Evolutionary conservation across 2,113 vertebrate species (phyloP).

Genomic region (Chloroceryle aenea): DNA sequence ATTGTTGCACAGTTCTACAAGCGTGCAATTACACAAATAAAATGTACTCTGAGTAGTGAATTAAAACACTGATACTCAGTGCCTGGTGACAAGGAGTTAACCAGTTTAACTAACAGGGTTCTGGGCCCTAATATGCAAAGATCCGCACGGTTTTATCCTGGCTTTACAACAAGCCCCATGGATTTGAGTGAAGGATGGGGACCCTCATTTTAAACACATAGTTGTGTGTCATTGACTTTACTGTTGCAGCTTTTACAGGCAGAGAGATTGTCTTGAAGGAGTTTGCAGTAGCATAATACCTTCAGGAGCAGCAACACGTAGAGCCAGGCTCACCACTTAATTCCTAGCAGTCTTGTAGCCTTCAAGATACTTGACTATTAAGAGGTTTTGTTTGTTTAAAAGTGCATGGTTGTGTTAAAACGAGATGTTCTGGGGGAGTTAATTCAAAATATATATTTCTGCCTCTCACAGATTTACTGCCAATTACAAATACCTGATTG

Average conservation of each 20-base stretch:
- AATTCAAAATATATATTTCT: neutral
- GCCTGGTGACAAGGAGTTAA: neutral
- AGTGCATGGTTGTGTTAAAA: neutral
- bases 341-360: neutral
- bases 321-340: neutral
- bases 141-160: neutral
- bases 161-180: no score
- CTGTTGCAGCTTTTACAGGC: neutral
- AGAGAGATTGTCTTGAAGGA: neutral
- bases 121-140: neutral
- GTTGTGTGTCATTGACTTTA: neutral
- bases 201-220: neutral
- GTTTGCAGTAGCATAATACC: neutral
- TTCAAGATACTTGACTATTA: neutral
- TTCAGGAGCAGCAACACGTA: neutral
- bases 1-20: neutral
- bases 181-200: neutral
- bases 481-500: slow-evolving; percentile 84
- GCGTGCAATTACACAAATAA: neutral
- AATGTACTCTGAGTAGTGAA: neutral
- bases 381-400: neutral
- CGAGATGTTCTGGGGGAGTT: neutral
- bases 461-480: slow-evolving; percentile 83
- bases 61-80: neutral
- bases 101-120: neutral